Evolutionary conservation across 2,888 invertebrate genomes (phyloP).

Genomic region (Lithophane ornitopus): DNA sequence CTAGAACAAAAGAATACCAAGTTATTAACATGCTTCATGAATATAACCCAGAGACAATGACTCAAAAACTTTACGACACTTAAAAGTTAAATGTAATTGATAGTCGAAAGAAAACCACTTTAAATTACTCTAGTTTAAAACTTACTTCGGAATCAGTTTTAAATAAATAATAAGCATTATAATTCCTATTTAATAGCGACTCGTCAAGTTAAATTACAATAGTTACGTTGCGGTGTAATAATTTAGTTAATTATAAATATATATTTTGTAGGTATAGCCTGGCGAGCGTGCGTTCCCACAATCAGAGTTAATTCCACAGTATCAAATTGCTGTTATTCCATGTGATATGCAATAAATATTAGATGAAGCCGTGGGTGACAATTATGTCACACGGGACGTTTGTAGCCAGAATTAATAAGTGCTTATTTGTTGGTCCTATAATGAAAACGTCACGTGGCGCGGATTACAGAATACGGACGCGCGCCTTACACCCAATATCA

Average conservation of each 20-base stretch:
- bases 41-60: slow-evolving; percentile 30
- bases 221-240: slow-evolving; percentile 59
- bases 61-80: slow-evolving; percentile 39
- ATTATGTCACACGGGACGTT: slow-evolving; percentile 80
- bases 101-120: slow-evolving; percentile 35
- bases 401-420: slow-evolving; percentile 84
- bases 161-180: slow-evolving; percentile 52
- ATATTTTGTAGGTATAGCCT: slow-evolving; percentile 74
- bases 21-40: slow-evolving; percentile 65
- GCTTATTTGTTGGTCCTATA: slow-evolving; percentile 85
- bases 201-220: slow-evolving; percentile 56
- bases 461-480: slow-evolving; percentile 81
- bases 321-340: slow-evolving; percentile 83
- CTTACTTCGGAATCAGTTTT: slow-evolving; percentile 30
- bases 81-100: slow-evolving; percentile 49
- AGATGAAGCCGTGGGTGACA: slow-evolving; percentile 84
- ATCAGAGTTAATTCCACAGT: slow-evolving; percentile 77
- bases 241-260: slow-evolving; percentile 74
- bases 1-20: slow-evolving; percentile 89
- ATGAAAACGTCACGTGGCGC: slow-evolving; percentile 87
- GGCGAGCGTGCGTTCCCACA: slow-evolving; percentile 76
- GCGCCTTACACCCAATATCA: slow-evolving; percentile 74
- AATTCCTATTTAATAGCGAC: slow-evolving; percentile 48
- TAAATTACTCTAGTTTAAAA: slow-evolving; percentile 50
- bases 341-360: slow-evolving; percentile 87